A percentile compares a stretch with the other conserved stretches of the same genome.
These are phyloP conservation scores for Chaetura pelagica DNA, from an alignment of 2,113 vertebrate genomes.

Conservation along the genomic window DNA sequence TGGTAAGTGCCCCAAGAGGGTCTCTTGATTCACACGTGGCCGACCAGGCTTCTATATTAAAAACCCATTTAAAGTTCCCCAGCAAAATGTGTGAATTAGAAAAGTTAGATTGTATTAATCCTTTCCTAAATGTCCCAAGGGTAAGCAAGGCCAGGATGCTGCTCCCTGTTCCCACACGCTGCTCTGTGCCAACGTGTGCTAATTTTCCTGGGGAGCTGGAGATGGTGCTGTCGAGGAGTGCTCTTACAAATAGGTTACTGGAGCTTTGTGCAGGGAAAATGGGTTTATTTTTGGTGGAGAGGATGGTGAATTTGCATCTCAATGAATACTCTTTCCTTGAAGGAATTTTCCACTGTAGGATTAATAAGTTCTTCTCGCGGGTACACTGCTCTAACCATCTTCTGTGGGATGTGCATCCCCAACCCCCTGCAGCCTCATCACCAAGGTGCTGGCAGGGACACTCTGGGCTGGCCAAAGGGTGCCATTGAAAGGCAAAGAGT, in stretches of 20 bases:
- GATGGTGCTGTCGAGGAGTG: accelerated
- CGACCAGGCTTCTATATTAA: neutral
- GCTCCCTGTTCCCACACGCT: neutral
- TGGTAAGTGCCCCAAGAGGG: neutral
- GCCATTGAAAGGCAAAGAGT: neutral
- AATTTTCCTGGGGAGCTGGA: conserved; percentile 18
- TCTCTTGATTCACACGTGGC: neutral
- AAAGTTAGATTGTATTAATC: neutral
- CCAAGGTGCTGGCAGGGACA: neutral
- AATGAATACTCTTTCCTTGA: neutral
- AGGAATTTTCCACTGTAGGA: conserved; percentile 1
- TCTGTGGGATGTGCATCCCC: neutral
- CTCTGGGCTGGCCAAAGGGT: neutral
- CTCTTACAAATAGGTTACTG: neutral
- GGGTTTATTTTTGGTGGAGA: neutral
- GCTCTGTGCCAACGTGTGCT: neutral
- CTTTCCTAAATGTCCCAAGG: neutral
- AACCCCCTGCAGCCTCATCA: neutral
- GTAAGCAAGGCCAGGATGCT: neutral
- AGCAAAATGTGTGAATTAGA: neutral
- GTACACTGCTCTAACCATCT: neutral
- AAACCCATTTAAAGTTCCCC: conserved; percentile 14
- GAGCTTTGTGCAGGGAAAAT: neutral
- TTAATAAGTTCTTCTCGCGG: neutral
- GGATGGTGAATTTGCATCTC: neutral